Conservation (phyloP, 2,113 vertebrate species). For the Ailurus styani region DNA sequence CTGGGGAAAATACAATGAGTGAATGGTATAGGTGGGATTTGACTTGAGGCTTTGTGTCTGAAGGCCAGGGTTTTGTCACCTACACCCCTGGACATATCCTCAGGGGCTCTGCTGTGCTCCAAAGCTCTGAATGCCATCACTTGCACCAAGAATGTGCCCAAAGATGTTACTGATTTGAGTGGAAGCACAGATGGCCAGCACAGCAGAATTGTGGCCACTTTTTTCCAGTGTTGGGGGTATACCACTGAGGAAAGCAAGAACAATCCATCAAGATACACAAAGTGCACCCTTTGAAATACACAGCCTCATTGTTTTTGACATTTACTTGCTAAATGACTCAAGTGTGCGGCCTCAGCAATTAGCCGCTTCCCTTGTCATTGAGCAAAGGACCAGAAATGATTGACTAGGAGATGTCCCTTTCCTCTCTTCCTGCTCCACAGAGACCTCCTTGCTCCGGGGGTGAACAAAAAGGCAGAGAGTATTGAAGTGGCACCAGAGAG, state of each 20-base stretch:
- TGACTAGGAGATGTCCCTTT: background rate
- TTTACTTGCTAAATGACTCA: background rate
- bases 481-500: background rate
- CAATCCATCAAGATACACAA: background rate
- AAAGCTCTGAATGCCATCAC: background rate
- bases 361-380: background rate
- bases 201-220: background rate
- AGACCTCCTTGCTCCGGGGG: background rate
- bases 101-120: too few species aligned
- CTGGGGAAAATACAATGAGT: background rate
- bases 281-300: background rate
- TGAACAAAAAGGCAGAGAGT: background rate
- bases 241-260: background rate
- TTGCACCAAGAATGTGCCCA: accelerated
- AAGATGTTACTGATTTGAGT: background rate
- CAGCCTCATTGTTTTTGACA: background rate
- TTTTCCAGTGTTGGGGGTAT: background rate
- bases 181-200: background rate
- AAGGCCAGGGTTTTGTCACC: background rate
- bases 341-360: background rate
- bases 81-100: background rate
- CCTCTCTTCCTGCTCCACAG: background rate
- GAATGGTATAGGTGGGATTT: background rate
- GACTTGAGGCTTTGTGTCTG: background rate
- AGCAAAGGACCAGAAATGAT: background rate